These are phyloP conservation scores for Stomatorhinus ivindoensis DNA, from an alignment of 2,113 vertebrate genomes.

Conservation along the genomic window DNA sequence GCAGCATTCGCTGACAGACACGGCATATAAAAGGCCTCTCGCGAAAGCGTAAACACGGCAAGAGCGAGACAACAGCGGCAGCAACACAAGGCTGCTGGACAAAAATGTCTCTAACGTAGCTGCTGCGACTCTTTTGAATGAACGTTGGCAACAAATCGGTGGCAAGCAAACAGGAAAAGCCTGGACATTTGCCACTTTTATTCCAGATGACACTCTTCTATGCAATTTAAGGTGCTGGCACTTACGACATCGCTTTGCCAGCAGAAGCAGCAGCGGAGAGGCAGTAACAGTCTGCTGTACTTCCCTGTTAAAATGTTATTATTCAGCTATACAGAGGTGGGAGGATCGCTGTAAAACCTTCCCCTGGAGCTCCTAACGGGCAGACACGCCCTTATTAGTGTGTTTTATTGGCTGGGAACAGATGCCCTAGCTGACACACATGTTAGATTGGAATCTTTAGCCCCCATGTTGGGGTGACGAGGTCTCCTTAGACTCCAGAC, in stretches of 20 bases:
- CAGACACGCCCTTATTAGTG: conserved; percentile 25
- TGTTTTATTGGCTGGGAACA: conserved; percentile 26
- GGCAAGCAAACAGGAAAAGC: background rate
- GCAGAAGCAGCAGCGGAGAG: background rate
- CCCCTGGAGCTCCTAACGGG: background rate
- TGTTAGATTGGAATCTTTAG: background rate
- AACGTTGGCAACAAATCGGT: background rate
- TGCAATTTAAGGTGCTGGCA: background rate
- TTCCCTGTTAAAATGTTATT: background rate
- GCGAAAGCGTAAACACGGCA: background rate
- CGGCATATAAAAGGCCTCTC: background rate
- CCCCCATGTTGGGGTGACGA: background rate
- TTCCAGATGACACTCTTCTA: background rate
- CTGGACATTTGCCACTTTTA: background rate
- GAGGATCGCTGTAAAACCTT: background rate
- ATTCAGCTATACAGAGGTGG: background rate
- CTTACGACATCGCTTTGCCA: background rate
- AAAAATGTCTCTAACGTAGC: background rate
- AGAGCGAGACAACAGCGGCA: background rate
- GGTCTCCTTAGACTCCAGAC: background rate
- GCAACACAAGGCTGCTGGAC: background rate
- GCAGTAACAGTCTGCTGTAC: background rate
- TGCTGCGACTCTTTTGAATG: background rate
- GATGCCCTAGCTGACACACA: conserved; percentile 11
- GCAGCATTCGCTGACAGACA: background rate